Evolutionary conservation across 2,113 vertebrate species (phyloP), one percentile per base, ranked within the genome.

Genomic region (Semnornis frantzii): DNA sequence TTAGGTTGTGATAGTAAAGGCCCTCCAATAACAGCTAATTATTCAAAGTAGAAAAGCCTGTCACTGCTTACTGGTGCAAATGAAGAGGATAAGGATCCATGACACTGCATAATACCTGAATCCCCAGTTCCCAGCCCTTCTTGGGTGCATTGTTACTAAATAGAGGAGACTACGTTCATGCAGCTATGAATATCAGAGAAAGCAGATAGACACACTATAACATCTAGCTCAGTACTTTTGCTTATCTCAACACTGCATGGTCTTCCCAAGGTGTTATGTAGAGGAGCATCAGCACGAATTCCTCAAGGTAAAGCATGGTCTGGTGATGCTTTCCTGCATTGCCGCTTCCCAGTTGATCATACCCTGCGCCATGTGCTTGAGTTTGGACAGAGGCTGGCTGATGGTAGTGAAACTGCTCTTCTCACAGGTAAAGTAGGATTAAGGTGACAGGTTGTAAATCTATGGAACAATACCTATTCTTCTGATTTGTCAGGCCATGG

Each of bases 261-360:
- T 39, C 44, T 7, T 87, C 15, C 15, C 15, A 25, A 57, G 44
- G 12, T 10, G 3, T n/a, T 58, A 23, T 0, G 0, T 5, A 58
- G 8, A 4, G 39, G 8, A 79, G 3, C 7, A 2, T 21, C 37
- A 57, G 14, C 60, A 59, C 23, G 34, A 55, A 64, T 80, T 68
- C 48, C 28, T 46, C 7, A 46, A 9, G 9, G 13, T 18, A 34
- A 66, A 79, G 14, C 11, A 20, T 23, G 10, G 4, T 15, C 19
- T 69, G 48, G 24, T 1, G 2, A 50, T 21, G 16, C 10, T 58
- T 24, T 52, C 50, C 50, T 52, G 23, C 23, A 52, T 25, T 10
- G 70, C 3, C 1, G 30, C 15, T 59, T 44, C 27, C 59, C 5
- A 23, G 23, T 3, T 2, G 0, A 2, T 64, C 33, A 6, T 57